Conservation (phyloP, 1,140 invertebrate species). For the Acromyrmex echinatior region DNA sequence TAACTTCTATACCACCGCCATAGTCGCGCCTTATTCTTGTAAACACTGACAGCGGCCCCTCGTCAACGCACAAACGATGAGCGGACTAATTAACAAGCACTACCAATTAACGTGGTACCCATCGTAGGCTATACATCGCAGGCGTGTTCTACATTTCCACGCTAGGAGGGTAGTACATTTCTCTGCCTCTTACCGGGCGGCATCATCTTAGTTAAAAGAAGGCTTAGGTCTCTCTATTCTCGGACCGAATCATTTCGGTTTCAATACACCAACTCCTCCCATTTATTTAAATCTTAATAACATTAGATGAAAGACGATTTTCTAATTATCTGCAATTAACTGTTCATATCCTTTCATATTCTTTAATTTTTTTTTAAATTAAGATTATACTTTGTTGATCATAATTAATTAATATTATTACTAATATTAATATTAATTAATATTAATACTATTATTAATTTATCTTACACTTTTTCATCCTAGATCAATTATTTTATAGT, state of each 20-base stretch:
- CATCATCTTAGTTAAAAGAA: slow-evolving; percentile 11
- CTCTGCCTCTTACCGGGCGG: slow-evolving; percentile 2
- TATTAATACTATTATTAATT: too few relatives aligned
- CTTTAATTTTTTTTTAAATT: neutral
- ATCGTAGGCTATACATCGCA: slow-evolving; percentile 9
- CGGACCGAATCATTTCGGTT: neutral
- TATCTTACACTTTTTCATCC: too few relatives aligned
- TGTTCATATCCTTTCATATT: neutral
- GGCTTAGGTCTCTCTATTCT: neutral
- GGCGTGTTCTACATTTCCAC: slow-evolving; percentile 51
- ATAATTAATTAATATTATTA: too few relatives aligned
- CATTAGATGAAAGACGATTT: neutral
- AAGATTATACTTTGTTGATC: too few relatives aligned
- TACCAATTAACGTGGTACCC: slow-evolving; percentile 51
- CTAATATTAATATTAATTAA: too few relatives aligned
- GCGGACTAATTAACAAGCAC: slow-evolving; percentile 59
- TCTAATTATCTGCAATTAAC: neutral
- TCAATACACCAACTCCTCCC: slow-evolving; percentile 20
- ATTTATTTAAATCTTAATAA: slow-evolving; percentile 40
- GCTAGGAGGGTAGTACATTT: slow-evolving; percentile 19
- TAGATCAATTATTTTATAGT: neutral
- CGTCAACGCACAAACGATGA: slow-evolving; percentile 55
- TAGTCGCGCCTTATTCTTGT: slow-evolving; percentile 33
- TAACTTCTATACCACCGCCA: slow-evolving; percentile 31
- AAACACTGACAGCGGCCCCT: slow-evolving; percentile 40